Percentiles rank a stretch among this genome's conserved stretches.
phyloP scores from a whole-genome alignment of 2,888 invertebrate genomes.

The Ophion obscuratus region DNA sequence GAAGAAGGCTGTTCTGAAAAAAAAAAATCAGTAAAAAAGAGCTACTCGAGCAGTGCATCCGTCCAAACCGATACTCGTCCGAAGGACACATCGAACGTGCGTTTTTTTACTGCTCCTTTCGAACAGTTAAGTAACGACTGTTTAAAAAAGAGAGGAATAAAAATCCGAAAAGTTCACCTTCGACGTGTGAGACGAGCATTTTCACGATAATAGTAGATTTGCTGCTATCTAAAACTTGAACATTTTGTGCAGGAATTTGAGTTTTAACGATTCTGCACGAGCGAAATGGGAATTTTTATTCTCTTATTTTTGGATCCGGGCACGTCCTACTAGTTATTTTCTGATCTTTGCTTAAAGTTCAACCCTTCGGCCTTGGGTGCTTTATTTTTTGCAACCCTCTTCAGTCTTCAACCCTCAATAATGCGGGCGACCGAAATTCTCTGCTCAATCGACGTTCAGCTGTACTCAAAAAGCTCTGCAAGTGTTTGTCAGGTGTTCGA shows the following conservation, averaged over 20 bases:
- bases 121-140: not conserved
- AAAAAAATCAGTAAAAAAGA: not conserved
- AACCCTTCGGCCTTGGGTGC: too few relatives aligned
- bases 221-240: not conserved
- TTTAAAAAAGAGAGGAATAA: not conserved
- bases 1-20: not conserved
- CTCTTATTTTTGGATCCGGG: not conserved
- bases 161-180: not conserved
- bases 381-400: too few relatives aligned
- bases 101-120: not conserved
- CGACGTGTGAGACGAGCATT: not conserved
- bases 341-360: too few relatives aligned
- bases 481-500: constrained; percentile 1
- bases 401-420: not conserved
- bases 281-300: not conserved
- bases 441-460: not conserved
- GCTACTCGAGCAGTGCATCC: not conserved
- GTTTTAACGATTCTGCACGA: too few relatives aligned
- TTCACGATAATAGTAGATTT: not conserved
- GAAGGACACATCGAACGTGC: not conserved
- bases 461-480: not conserved
- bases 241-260: not conserved
- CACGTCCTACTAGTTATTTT: too few relatives aligned
- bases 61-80: not conserved
- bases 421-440: not conserved